phyloP scores from a whole-genome alignment of 1,140 invertebrate genomes.

The Zaprionus gabonicus region DNA sequence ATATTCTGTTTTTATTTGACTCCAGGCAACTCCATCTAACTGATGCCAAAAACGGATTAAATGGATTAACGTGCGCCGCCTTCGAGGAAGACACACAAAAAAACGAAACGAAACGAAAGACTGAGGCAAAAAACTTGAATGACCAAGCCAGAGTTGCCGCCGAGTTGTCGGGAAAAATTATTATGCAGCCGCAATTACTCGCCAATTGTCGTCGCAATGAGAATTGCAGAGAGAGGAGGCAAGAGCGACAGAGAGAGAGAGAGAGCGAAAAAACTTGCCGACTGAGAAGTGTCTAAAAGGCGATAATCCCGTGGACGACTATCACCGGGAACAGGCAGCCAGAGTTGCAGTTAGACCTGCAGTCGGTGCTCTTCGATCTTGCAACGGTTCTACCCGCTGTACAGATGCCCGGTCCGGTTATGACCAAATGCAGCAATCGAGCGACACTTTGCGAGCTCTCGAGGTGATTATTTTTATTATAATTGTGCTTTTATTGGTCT shows the following conservation, averaged over 20 bases:
- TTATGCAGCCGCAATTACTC: conserved; percentile 82
- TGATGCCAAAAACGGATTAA: conserved; percentile 70
- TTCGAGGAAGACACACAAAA: conserved; percentile 22
- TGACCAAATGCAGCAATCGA: conserved; percentile 69
- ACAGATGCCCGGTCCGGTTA: conserved; percentile 38
- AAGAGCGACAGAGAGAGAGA: conserved; percentile 18
- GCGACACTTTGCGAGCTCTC: conserved; percentile 22
- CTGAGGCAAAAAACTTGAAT: conserved; percentile 68
- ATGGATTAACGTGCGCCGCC: conserved; percentile 59
- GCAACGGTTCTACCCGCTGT: conserved; percentile 47
- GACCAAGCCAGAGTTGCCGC: conserved; percentile 46
- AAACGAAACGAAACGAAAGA: conserved; percentile 46
- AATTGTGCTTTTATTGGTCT: conserved; percentile 80
- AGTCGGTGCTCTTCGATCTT: conserved; percentile 1
- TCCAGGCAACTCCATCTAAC: conserved; percentile 53
- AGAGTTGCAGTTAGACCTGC: conserved; percentile 13
- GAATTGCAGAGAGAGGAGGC: conserved; percentile 17
- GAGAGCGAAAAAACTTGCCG: conserved; percentile 62
- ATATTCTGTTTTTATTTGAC: conserved; percentile 47
- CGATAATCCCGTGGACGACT: conserved; percentile 65
- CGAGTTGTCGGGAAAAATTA: conserved; percentile 52
- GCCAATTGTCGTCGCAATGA: conserved; percentile 73
- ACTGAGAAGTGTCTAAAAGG: conserved; percentile 50
- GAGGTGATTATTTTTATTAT: conserved; percentile 80
- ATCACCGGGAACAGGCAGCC: conserved; percentile 37